These are phyloP conservation scores for Sebastes goodei DNA, from an alignment of 2,797 vertebrate species.

Conservation along the genomic window DNA sequence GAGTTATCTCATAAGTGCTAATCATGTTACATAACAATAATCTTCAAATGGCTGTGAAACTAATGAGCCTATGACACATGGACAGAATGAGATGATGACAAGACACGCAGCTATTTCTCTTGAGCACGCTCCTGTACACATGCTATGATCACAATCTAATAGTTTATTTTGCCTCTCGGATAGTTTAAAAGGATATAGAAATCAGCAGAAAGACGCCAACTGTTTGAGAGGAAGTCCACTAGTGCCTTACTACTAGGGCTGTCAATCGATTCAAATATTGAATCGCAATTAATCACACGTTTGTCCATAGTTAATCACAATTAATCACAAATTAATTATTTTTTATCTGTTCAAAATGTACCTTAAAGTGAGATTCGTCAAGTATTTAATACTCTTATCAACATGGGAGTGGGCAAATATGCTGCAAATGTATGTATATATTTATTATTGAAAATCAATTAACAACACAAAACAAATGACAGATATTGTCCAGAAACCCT, in stretches of 20 bases:
- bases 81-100: conserved; percentile 12
- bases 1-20: conserved; percentile 27
- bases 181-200: neutral
- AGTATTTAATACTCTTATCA: no score
- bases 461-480: no score
- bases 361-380: no score
- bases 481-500: no score
- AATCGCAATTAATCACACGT: no score
- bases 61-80: conserved; percentile 17
- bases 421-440: no score
- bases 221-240: neutral
- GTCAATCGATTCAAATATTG: no score
- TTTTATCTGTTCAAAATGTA: no score
- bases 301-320: no score
- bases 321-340: no score
- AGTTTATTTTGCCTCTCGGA: neutral
- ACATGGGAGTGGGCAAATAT: no score
- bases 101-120: neutral
- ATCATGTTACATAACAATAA: conserved; percentile 52
- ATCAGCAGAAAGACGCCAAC: neutral
- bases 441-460: no score
- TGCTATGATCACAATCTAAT: neutral
- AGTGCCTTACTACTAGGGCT: neutral
- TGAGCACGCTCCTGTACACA: neutral
- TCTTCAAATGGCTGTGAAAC: conserved; percentile 32